phyloP scores from a whole-genome alignment of 2,797 vertebrate genomes.

The Falco cherrug region DNA sequence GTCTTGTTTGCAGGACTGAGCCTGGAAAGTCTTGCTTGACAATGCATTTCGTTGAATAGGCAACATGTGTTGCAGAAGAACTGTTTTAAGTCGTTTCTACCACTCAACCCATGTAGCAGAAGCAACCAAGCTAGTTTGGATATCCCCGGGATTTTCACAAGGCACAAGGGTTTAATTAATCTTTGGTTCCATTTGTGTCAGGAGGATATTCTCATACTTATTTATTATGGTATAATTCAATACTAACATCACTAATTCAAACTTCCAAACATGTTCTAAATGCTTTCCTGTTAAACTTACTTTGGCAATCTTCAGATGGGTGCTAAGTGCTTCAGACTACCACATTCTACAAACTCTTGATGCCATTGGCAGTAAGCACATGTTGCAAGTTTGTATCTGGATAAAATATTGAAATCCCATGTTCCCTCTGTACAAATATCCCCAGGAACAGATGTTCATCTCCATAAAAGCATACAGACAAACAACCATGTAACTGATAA shows the following conservation, averaged over 20 bases:
- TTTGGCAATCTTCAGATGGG: not conserved
- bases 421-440: constrained; percentile 9
- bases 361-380: not conserved
- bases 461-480: constrained; percentile 28
- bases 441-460: constrained; percentile 43
- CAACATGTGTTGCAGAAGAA: not conserved
- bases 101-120: not conserved
- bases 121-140: not conserved
- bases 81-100: not conserved
- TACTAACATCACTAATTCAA: not conserved
- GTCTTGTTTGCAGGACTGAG: not conserved
- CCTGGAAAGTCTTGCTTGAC: not conserved
- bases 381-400: not conserved
- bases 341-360: not conserved
- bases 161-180: not conserved
- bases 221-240: not conserved
- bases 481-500: constrained; percentile 18
- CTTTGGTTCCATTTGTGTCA: not conserved
- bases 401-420: constrained; percentile 19
- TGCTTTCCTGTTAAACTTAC: not conserved
- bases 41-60: not conserved
- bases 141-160: not conserved
- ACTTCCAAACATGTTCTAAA: not conserved
- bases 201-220: not conserved
- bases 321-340: not conserved